phyloP scores from a whole-genome alignment of 1,140 invertebrate species.

The Goniozus legneri region DNA sequence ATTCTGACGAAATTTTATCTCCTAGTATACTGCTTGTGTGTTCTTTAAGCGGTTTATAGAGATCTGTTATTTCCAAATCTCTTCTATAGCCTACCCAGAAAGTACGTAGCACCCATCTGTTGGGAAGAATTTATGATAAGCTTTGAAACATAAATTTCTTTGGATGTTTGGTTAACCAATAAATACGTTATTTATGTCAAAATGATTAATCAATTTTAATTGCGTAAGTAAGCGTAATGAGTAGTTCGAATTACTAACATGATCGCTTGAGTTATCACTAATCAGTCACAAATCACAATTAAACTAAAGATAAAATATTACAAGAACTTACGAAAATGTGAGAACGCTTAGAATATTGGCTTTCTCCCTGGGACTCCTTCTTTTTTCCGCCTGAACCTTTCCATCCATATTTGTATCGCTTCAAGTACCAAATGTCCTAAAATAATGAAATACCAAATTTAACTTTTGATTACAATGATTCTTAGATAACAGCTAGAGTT shows the following conservation, averaged over 20 bases:
- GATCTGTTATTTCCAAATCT: conserved; percentile 67
- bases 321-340: conserved; percentile 56
- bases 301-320: neutral
- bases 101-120: conserved; percentile 63
- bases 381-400: conserved; percentile 43
- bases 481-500: neutral
- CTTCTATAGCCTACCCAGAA: conserved; percentile 66
- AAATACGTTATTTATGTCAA: conserved; percentile 4
- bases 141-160: neutral
- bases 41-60: conserved; percentile 65
- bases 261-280: neutral
- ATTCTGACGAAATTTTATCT: conserved; percentile 43
- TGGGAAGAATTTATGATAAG: conserved; percentile 22
- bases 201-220: neutral
- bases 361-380: conserved; percentile 55
- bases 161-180: neutral
- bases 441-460: neutral
- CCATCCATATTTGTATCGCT: conserved; percentile 48
- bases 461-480: neutral
- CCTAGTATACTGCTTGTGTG: conserved; percentile 54
- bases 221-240: neutral
- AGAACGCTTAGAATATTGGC: conserved; percentile 56
- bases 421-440: conserved; percentile 1
- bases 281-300: neutral
- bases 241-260: neutral